Evolutionary conservation across 2,888 invertebrate species (phyloP).

Genomic region (Cheilosia urbana): DNA sequence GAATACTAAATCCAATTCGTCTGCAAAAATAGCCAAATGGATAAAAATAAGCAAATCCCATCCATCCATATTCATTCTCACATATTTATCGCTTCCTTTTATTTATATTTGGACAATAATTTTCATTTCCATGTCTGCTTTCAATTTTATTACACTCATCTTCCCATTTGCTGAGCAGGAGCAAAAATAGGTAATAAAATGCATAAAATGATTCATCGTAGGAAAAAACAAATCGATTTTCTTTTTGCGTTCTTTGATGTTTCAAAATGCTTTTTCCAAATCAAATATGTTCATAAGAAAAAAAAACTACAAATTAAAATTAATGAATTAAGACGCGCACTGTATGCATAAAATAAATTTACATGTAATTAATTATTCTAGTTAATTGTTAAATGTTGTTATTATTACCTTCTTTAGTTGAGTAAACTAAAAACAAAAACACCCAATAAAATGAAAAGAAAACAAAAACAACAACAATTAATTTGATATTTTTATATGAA

Average conservation of each 20-base stretch:
- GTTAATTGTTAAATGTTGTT: constrained; percentile 74
- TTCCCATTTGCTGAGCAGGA: background rate
- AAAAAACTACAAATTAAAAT: constrained; percentile 39
- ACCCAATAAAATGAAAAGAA: constrained; percentile 8
- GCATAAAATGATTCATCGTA: too few species aligned
- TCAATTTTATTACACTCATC: background rate
- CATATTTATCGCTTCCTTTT: constrained; percentile 16
- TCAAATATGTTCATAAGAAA: constrained; percentile 15
- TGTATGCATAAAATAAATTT: constrained; percentile 57
- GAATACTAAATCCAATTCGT: too few species aligned
- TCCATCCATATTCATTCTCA: background rate
- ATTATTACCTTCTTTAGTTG: constrained; percentile 63
- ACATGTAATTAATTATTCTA: constrained; percentile 62
- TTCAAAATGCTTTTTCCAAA: constrained; percentile 63
- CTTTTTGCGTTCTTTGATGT: constrained; percentile 49
- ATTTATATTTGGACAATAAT: background rate
- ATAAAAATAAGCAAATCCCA: too few species aligned
- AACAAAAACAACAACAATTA: constrained; percentile 42
- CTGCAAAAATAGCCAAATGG: too few species aligned
- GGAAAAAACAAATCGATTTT: background rate
- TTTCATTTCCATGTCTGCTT: background rate
- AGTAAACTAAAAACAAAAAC: constrained; percentile 13
- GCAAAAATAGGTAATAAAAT: too few species aligned
- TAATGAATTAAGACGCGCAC: constrained; percentile 30
- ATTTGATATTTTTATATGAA: constrained; percentile 75